phyloP scores from a whole-genome alignment of 1,140 invertebrate genomes.

The Nymphalis io region DNA sequence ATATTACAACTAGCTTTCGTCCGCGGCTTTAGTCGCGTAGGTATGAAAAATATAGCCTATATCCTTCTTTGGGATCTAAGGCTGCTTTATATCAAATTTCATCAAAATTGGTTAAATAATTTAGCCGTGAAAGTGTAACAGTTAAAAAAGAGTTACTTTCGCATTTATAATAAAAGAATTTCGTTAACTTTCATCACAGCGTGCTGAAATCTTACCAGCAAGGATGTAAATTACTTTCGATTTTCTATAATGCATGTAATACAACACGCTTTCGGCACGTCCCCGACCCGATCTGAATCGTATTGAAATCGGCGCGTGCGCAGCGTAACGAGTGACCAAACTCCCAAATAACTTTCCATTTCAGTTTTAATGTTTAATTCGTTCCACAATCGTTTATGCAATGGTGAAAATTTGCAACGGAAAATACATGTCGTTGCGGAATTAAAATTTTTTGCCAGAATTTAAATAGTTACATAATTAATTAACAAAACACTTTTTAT shows the following conservation, averaged over 20 bases:
- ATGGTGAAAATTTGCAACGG: constrained; percentile 34
- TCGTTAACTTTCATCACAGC: neutral
- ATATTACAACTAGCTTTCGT: too few relatives aligned
- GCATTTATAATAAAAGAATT: too few relatives aligned
- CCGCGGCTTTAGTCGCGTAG: too few relatives aligned
- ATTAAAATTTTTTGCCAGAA: constrained; percentile 15
- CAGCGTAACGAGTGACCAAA: constrained; percentile 16
- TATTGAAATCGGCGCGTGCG: constrained; percentile 43
- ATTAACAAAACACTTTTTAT: neutral
- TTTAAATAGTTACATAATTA: neutral
- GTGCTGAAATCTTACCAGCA: neutral
- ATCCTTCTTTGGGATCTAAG: too few relatives aligned
- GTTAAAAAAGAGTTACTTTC: too few relatives aligned
- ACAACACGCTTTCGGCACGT: constrained; percentile 45
- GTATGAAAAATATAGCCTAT: too few relatives aligned
- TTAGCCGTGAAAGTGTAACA: too few relatives aligned
- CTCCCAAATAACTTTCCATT: constrained; percentile 57
- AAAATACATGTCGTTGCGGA: constrained; percentile 19
- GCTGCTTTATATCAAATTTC: too few relatives aligned
- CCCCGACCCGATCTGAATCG: constrained; percentile 39
- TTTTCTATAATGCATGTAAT: constrained; percentile 46
- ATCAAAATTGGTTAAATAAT: too few relatives aligned
- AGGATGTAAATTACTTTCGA: constrained; percentile 46
- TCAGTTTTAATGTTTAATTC: constrained; percentile 54
- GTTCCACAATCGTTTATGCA: constrained; percentile 37